These are phyloP conservation scores for Gandaritis pyraliata DNA, from an alignment of 2,888 invertebrate genomes.

Conservation along the genomic window DNA sequence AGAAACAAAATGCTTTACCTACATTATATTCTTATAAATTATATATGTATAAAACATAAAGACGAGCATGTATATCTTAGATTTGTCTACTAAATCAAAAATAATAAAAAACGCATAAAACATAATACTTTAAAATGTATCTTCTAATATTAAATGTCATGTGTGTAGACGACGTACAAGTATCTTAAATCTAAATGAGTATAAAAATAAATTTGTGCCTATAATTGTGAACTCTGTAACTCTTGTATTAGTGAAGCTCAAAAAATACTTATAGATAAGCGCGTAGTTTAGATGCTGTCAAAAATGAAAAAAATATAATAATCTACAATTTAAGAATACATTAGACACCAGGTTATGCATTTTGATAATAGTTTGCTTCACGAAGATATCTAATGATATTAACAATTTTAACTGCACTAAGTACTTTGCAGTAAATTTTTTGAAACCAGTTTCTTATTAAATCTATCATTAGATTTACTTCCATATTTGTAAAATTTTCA, in stretches of 20 bases:
- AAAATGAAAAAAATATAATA: constrained; percentile 54
- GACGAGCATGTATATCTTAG: constrained; percentile 76
- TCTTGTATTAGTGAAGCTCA: constrained; percentile 80
- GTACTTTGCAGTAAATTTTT: constrained; percentile 3
- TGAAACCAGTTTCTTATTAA: not conserved
- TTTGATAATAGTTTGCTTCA: constrained; percentile 55
- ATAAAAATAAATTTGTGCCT: constrained; percentile 78
- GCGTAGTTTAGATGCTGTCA: constrained; percentile 78
- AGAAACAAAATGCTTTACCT: constrained; percentile 83
- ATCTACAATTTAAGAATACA: constrained; percentile 60
- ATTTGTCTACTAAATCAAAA: constrained; percentile 78
- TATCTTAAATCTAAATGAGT: constrained; percentile 53
- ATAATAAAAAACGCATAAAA: constrained; percentile 60
- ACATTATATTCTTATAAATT: constrained; percentile 84
- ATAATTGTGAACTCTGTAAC: constrained; percentile 68
- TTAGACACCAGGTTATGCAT: constrained; percentile 75
- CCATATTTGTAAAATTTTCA: constrained; percentile 2
- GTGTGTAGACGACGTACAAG: constrained; percentile 66
- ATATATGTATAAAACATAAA: constrained; percentile 73
- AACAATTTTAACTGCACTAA: constrained; percentile 13
- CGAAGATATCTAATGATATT: constrained; percentile 33
- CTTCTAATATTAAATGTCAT: constrained; percentile 52
- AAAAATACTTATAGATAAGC: constrained; percentile 75
- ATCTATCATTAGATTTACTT: constrained; percentile 20
- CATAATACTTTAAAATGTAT: constrained; percentile 56